These are phyloP conservation scores for Merluccius polli DNA, from an alignment of 2,797 vertebrate species.

Conservation along the genomic window DNA sequence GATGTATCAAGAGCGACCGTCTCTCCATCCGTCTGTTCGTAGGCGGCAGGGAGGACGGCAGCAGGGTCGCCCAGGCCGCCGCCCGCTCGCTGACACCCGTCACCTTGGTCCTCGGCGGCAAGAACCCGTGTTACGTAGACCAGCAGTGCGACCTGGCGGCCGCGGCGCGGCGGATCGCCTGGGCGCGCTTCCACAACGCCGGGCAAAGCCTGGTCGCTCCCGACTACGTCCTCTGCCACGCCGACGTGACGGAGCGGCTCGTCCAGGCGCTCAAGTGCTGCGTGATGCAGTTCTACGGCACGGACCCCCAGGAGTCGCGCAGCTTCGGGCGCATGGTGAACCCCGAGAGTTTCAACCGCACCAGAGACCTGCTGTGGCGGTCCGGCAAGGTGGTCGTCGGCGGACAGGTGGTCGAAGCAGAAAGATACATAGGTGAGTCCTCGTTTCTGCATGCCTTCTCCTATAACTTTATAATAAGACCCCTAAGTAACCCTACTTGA, in stretches of 20 bases:
- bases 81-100: constrained; percentile 64
- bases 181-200: constrained; percentile 75
- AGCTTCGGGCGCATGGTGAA: constrained; percentile 73
- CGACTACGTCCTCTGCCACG: constrained; percentile 72
- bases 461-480: neutral
- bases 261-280: constrained; percentile 66
- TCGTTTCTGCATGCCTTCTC: neutral
- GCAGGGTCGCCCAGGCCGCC: constrained; percentile 67
- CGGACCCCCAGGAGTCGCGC: constrained; percentile 66
- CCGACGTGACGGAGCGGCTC: constrained; percentile 50
- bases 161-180: constrained; percentile 68
- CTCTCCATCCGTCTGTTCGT: constrained; percentile 1
- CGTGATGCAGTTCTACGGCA: constrained; percentile 69
- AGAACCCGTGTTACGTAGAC: constrained; percentile 79
- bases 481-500: neutral
- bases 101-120: constrained; percentile 69
- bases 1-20: neutral
- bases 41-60: constrained; percentile 67
- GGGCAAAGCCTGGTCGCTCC: constrained; percentile 74
- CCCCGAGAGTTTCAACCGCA: constrained; percentile 62
- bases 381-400: constrained; percentile 72
- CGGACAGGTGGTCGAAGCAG: constrained; percentile 71
- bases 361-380: constrained; percentile 64
- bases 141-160: constrained; percentile 63
- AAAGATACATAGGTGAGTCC: constrained; percentile 73